Evolutionary conservation across 2,113 vertebrate species (phyloP).

Genomic region (Cheirogaleus medius): DNA sequence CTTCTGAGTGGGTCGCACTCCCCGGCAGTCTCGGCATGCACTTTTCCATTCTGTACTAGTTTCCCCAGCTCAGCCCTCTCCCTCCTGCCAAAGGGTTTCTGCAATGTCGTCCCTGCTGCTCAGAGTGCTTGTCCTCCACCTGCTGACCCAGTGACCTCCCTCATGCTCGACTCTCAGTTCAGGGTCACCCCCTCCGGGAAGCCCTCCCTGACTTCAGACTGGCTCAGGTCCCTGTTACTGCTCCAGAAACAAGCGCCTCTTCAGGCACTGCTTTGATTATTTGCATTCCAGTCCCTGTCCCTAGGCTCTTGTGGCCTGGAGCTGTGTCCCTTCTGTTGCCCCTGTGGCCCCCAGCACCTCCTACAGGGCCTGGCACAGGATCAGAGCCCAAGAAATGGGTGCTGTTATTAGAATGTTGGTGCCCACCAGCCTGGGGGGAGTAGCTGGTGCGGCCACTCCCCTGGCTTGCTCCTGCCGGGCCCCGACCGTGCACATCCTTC

Average conservation of each 20-base stretch:
- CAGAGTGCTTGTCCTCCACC: not conserved
- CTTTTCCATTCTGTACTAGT: not conserved
- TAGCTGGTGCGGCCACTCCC: not conserved
- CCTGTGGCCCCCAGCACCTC: not conserved
- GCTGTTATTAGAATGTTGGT: not conserved
- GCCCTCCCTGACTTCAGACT: not conserved
- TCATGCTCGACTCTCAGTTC: not conserved
- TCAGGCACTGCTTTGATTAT: not conserved
- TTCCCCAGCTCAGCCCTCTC: not conserved
- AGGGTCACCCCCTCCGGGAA: not conserved
- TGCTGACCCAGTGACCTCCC: not conserved
- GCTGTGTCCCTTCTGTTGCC: not conserved
- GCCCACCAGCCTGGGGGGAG: not conserved
- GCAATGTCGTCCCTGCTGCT: not conserved
- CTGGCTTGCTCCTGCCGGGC: not conserved
- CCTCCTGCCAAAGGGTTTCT: not conserved
- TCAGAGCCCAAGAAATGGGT: too few relatives aligned
- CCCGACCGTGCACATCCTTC: not conserved
- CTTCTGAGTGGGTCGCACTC: not conserved
- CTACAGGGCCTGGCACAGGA: not conserved
- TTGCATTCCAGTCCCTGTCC: not conserved
- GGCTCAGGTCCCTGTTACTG: not conserved
- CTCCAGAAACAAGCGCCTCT: not conserved
- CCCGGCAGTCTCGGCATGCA: fast-evolving
- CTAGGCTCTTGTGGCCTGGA: not conserved